A percentile compares a stretch with the other conserved stretches of the same genome.
These are phyloP conservation scores for Sceliomorpha sp. DNA, from an alignment of 2,888 invertebrate species.

Conservation along the genomic window DNA sequence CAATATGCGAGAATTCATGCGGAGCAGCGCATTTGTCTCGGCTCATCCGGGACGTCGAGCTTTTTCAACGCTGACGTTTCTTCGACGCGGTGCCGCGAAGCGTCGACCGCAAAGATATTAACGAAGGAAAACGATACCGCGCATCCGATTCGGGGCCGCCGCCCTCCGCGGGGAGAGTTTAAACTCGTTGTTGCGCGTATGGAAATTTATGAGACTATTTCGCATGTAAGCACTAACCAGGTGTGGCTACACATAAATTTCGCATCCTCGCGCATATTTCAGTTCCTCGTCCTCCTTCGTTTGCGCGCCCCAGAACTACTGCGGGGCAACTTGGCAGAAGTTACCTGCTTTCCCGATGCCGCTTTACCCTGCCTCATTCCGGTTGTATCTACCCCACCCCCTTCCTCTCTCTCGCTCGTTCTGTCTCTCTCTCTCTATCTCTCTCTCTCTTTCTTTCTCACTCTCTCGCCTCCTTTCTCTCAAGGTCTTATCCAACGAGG, in stretches of 20 bases:
- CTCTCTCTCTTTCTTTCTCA: slow-evolving; percentile 10
- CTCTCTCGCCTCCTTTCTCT: slow-evolving; percentile 35
- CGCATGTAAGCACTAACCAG: slow-evolving; percentile 79
- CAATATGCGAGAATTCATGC: slow-evolving; percentile 55
- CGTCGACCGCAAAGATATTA: slow-evolving; percentile 45
- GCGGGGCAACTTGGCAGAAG: slow-evolving; percentile 72
- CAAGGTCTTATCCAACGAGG: slow-evolving; percentile 47
- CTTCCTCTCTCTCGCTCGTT: too few relatives aligned
- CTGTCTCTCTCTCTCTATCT: slow-evolving; percentile 45
- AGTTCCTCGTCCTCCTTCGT: slow-evolving; percentile 67
- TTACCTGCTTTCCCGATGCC: slow-evolving; percentile 66
- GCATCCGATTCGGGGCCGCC: slow-evolving; percentile 58
- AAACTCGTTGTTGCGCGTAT: slow-evolving; percentile 68
- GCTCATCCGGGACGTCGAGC: slow-evolving; percentile 45
- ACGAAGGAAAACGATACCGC: slow-evolving; percentile 50
- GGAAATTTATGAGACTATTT: slow-evolving; percentile 79
- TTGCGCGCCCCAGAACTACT: slow-evolving; percentile 62
- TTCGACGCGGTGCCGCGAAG: slow-evolving; percentile 2
- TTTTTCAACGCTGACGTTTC: slow-evolving; percentile 29
- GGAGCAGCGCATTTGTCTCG: slow-evolving; percentile 61
- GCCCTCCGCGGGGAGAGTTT: slow-evolving; percentile 72
- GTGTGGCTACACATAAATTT: slow-evolving; percentile 80
- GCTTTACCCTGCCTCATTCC: slow-evolving; percentile 29
- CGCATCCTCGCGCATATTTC: slow-evolving; percentile 78
- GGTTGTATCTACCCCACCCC: slow-evolving; percentile 47